A percentile compares a stretch with the other conserved stretches of the same genome.
phyloP scores from a whole-genome alignment of 1,140 invertebrate genomes.

The Nephotettix cincticeps region DNA sequence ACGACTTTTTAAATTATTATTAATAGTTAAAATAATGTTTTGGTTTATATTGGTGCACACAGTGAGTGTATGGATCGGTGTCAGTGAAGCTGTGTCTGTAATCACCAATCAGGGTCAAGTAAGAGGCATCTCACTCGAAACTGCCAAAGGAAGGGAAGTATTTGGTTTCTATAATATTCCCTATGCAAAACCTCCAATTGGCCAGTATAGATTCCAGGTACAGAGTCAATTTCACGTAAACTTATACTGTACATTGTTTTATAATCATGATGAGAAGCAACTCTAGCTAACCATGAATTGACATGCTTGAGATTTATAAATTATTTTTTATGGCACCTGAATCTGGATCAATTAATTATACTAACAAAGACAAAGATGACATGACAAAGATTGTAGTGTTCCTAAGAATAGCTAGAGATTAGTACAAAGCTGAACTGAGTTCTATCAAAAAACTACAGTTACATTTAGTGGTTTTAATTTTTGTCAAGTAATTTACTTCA shows the following conservation, averaged over 20 bases:
- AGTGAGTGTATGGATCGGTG: not conserved
- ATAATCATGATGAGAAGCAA: not conserved
- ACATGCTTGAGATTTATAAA: not conserved
- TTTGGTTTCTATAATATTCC: conserved; percentile 1
- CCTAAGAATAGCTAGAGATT: not conserved
- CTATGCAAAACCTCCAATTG: conserved; percentile 9
- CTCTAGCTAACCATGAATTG: not conserved
- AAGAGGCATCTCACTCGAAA: not conserved
- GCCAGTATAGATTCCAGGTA: not conserved
- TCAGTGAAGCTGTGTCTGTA: not conserved
- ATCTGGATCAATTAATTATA: not conserved
- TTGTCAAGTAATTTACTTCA: not conserved
- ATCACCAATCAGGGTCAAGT: not conserved
- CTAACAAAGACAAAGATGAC: not conserved
- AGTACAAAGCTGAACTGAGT: no score
- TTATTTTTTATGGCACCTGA: not conserved
- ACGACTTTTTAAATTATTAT: no score
- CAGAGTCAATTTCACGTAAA: not conserved
- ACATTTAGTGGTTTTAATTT: no score
- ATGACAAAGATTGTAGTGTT: not conserved
- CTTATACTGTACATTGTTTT: not conserved
- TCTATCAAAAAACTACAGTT: no score
- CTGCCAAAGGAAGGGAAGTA: not conserved
- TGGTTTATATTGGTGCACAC: no score
- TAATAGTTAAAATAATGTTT: no score